These are phyloP conservation scores for Aporophyla lueneburgensis DNA, from an alignment of 2,888 invertebrate species.

Conservation along the genomic window DNA sequence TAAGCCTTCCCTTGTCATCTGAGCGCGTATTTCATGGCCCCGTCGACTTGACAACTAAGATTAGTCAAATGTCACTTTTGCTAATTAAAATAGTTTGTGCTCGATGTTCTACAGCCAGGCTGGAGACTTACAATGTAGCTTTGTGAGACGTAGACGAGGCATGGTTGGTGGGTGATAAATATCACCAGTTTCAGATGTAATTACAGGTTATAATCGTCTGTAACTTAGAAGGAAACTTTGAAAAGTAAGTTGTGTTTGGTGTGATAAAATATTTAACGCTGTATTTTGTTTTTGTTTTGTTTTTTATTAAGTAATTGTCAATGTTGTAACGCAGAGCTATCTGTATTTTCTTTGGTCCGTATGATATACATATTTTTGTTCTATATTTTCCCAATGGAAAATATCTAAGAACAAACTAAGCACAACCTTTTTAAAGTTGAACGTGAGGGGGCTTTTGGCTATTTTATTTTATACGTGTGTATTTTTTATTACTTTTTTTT, in stretches of 20 bases:
- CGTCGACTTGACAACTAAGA: slow-evolving; percentile 45
- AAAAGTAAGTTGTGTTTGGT: not conserved
- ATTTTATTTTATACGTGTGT: no score
- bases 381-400: no score
- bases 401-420: no score
- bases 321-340: no score
- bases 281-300: no score
- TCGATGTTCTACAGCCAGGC: not conserved
- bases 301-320: no score
- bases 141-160: slow-evolving; percentile 9
- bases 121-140: slow-evolving; percentile 27
- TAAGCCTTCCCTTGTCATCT: slow-evolving; percentile 27
- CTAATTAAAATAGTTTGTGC: slow-evolving; percentile 65
- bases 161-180: slow-evolving; percentile 13
- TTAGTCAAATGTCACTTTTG: slow-evolving; percentile 58
- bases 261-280: not conserved
- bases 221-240: not conserved
- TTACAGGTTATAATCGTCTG: not conserved
- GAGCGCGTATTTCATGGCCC: slow-evolving; percentile 17
- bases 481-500: no score
- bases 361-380: no score
- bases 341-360: no score
- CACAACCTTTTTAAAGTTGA: no score
- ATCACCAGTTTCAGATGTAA: slow-evolving; percentile 12
- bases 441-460: no score